These are phyloP conservation scores for Varecia variegata DNA, from an alignment of 2,797 vertebrate species.

Conservation along the genomic window DNA sequence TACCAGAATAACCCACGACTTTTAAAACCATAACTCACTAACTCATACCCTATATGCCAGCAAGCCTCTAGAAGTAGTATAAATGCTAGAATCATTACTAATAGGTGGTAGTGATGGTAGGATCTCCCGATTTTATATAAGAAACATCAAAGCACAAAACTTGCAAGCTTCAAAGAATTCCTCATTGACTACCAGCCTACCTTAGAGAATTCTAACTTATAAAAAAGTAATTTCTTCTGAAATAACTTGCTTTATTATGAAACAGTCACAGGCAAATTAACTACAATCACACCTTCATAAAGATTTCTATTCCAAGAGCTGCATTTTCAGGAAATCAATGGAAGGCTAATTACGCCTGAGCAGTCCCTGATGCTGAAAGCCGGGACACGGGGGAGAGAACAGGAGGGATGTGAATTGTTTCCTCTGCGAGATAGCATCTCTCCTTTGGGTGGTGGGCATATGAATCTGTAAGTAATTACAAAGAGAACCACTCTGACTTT, in stretches of 20 bases:
- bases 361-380: not conserved
- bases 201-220: constrained; percentile 62
- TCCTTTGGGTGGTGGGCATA: not conserved
- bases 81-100: constrained; percentile 53
- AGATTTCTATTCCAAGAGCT: constrained; percentile 51
- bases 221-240: constrained; percentile 66
- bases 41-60: not conserved
- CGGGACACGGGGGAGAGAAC: not conserved
- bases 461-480: constrained; percentile 66
- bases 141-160: constrained; percentile 73
- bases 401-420: not conserved
- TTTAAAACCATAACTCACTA: not conserved
- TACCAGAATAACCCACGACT: not conserved
- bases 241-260: constrained; percentile 56
- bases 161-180: constrained; percentile 77
- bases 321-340: constrained; percentile 51
- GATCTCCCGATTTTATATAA: constrained; percentile 51
- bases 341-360: constrained; percentile 60
- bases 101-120: not conserved
- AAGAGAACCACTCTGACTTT: constrained; percentile 67
- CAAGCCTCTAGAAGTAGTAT: not conserved
- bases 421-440: constrained; percentile 33
- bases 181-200: constrained; percentile 28
- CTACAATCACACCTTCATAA: constrained; percentile 26
- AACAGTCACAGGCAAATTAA: constrained; percentile 57